A percentile compares a stretch with the other conserved stretches of the same genome.
These are phyloP conservation scores for Anguilla pacifica DNA, from an alignment of 2,797 vertebrate species.

Conservation along the genomic window DNA sequence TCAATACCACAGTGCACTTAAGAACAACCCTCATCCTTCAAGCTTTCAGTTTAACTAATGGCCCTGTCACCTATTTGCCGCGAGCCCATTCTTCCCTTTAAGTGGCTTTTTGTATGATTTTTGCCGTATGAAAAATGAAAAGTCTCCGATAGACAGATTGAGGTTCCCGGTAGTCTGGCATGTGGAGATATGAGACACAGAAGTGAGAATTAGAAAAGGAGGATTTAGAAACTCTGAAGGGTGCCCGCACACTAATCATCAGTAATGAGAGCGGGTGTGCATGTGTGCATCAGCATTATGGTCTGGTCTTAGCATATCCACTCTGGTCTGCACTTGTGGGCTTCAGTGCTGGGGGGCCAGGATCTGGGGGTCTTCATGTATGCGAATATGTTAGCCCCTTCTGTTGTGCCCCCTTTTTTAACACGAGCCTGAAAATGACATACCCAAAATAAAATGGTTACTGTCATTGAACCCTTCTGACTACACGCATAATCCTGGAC, in stretches of 20 bases:
- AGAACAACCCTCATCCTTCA: neutral
- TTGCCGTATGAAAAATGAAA: neutral
- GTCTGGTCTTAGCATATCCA: neutral
- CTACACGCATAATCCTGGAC: too few relatives aligned
- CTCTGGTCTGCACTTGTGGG: neutral
- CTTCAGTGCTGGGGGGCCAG: neutral
- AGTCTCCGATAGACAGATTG: neutral
- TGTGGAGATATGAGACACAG: neutral
- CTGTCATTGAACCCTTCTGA: too few relatives aligned
- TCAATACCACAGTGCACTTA: conserved; percentile 18
- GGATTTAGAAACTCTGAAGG: neutral
- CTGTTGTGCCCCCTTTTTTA: too few relatives aligned
- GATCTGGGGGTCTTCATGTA: neutral
- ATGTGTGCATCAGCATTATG: neutral
- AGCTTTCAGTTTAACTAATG: conserved; percentile 7
- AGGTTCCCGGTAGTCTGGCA: neutral
- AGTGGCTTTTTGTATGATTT: conserved; percentile 2
- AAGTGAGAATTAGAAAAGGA: neutral
- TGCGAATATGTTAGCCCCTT: neutral
- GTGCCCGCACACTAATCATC: neutral
- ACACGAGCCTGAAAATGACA: too few relatives aligned
- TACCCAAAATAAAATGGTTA: too few relatives aligned
- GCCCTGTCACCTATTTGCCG: neutral
- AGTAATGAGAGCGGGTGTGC: neutral
- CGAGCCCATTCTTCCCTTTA: neutral